These are phyloP conservation scores for Nephrocerus scutellatus DNA, from an alignment of 2,888 invertebrate genomes.

Conservation along the genomic window DNA sequence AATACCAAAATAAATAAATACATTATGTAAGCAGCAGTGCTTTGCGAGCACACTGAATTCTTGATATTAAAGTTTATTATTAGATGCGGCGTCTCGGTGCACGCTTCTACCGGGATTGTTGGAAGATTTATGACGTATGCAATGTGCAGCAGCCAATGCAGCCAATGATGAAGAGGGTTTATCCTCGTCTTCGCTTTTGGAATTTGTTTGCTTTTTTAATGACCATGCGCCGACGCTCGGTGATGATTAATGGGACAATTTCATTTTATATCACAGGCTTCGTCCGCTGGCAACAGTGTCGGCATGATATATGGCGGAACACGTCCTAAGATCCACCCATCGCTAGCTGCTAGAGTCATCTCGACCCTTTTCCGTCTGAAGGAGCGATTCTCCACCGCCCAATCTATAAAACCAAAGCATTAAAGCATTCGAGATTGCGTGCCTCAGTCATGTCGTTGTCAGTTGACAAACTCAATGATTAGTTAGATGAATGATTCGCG, in stretches of 20 bases:
- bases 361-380: not conserved
- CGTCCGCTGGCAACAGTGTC: not conserved
- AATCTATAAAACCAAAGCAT: slow-evolving; percentile 19
- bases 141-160: slow-evolving; percentile 16
- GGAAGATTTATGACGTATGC: slow-evolving; percentile 22
- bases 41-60: no score
- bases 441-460: slow-evolving; percentile 18
- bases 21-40: no score
- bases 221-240: slow-evolving; percentile 15
- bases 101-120: slow-evolving; percentile 23
- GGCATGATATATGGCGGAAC: not conserved
- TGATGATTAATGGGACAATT: slow-evolving; percentile 22
- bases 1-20: no score
- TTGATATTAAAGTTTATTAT: no score
- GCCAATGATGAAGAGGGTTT: slow-evolving; percentile 12
- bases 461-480: slow-evolving; percentile 24
- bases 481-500: slow-evolving; percentile 23
- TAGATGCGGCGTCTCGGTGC: no score
- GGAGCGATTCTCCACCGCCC: no score
- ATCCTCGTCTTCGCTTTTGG: slow-evolving; percentile 11
- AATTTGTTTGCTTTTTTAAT: slow-evolving; percentile 1
- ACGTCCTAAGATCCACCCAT: slow-evolving; percentile 1
- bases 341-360: slow-evolving; percentile 8
- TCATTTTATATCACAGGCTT: slow-evolving; percentile 17
- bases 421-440: no score